Evolutionary conservation across 1,140 invertebrate species (phyloP), one percentile per base, ranked within the genome.

Genomic region (Drosophila sp.): DNA sequence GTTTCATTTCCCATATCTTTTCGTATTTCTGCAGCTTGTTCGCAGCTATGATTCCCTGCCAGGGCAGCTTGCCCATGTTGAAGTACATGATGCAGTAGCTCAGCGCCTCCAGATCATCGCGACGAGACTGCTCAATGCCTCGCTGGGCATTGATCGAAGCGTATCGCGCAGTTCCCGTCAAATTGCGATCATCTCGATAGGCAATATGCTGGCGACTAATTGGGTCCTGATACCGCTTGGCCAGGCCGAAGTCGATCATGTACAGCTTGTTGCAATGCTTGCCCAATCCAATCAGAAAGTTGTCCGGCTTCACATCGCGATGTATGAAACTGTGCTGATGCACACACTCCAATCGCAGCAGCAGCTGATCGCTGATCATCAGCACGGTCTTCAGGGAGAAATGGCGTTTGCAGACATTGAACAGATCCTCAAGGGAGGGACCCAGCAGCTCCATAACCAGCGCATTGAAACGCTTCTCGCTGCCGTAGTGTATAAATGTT

Each of bases 21-120:
- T 99, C 98, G 91, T 99, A 99, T 90, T 99, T 99, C 93, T 99
- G 98, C 79, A 98, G 96, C 92, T 99, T 99, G 7, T 97, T 99
- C 16, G 97, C 97, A 14, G 98, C 98, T 92, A 98, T 96, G 4
- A 99, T 93, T 8, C 98, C 98, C 93, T 99, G 98, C 98, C 98
- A 99, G 7, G 98, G 98, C 73, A 99, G 93, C 74, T 96, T 97
- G 61, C 98, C 98, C 80, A 97, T 94, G 93, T 97, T 97, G 93
- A 99, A 99, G 93, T 99, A 99, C 98, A 99, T 99, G 71, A 99
- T 94, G 66, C 99, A 98, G 93, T 99, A 99, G 76, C 98, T 98
- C 91, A 99, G 93, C 40, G 98, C 99, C 93, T 99, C 98, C 78
- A 98, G 92, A 93, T 98, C 97, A 91, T 98, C 97, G 87, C 97